These are phyloP conservation scores for Scaptomyza graminum DNA, from an alignment of 1,140 invertebrate genomes.

Conservation along the genomic window DNA sequence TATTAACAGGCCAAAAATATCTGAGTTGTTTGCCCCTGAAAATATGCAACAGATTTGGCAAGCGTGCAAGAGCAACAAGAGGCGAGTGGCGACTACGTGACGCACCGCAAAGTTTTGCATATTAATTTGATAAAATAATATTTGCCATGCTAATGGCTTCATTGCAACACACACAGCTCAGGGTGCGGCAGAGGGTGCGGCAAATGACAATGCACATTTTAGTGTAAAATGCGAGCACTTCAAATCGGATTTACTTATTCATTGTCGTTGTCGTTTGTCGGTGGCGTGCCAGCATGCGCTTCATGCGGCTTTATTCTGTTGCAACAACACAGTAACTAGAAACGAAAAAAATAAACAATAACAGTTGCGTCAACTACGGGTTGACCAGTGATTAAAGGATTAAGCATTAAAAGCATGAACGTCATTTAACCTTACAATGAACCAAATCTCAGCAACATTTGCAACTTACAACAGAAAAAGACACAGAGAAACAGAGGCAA, in stretches of 20 bases:
- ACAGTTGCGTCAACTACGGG: not conserved
- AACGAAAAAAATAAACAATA: not conserved
- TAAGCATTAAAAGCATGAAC: constrained; percentile 74
- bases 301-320: constrained; percentile 49
- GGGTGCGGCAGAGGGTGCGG: no score
- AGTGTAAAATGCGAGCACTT: constrained; percentile 44
- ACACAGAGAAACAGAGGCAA: not conserved
- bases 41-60: constrained; percentile 58
- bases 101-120: constrained; percentile 62
- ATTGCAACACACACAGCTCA: constrained; percentile 45
- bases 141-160: constrained; percentile 76
- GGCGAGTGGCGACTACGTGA: constrained; percentile 47
- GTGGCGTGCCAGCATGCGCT: constrained; percentile 32
- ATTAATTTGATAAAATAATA: constrained; percentile 82
- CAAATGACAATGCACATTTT: constrained; percentile 54
- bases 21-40: constrained; percentile 19
- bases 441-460: constrained; percentile 31
- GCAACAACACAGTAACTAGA: constrained; percentile 43
- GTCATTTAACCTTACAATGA: constrained; percentile 56
- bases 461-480: constrained; percentile 12
- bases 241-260: constrained; percentile 46
- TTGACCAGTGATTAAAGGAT: constrained; percentile 68
- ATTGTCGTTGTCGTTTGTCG: not conserved
- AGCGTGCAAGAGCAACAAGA: constrained; percentile 18
- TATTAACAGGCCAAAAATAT: constrained; percentile 57